phyloP scores from a whole-genome alignment of 2,888 invertebrate genomes.

The Dysmachus trigonus region DNA sequence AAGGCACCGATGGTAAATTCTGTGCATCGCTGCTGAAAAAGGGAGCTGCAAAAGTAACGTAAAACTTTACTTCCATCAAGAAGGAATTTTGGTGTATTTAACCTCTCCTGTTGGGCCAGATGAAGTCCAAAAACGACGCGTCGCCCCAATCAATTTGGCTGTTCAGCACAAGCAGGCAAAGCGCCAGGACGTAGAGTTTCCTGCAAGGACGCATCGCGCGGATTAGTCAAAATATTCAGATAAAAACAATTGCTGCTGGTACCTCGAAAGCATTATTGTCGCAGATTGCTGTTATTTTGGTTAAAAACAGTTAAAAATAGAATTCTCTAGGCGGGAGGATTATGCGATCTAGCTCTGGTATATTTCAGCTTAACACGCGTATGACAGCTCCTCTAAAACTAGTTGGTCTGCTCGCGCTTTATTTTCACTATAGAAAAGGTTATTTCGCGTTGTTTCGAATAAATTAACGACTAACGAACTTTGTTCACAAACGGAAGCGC shows the following conservation, averaged over 20 bases:
- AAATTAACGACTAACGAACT: not conserved
- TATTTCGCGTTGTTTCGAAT: not conserved
- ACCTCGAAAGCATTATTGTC: not conserved
- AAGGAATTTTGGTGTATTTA: not conserved
- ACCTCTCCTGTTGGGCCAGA: slow-evolving; percentile 45
- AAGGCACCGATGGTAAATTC: slow-evolving; percentile 60
- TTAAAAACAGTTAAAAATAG: not conserved
- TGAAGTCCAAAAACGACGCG: slow-evolving; percentile 39
- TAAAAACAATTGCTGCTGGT: not conserved
- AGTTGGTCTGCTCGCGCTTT: not conserved
- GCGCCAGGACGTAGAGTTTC: slow-evolving; percentile 34
- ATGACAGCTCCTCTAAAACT: not conserved
- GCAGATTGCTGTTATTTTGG: not conserved
- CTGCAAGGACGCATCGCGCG: not conserved
- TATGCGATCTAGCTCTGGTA: not conserved
- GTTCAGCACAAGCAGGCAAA: slow-evolving; percentile 39
- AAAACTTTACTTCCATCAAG: not conserved
- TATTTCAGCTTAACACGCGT: not conserved
- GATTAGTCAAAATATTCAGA: not conserved
- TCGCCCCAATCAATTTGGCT: slow-evolving; percentile 42
- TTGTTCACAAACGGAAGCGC: not conserved
- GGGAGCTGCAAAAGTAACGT: not conserved
- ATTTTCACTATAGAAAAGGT: not conserved
- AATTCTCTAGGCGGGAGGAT: not conserved
- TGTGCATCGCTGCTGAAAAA: not conserved